These are phyloP conservation scores for Tachycineta bicolor DNA, from an alignment of 2,113 vertebrate genomes.

Conservation along the genomic window DNA sequence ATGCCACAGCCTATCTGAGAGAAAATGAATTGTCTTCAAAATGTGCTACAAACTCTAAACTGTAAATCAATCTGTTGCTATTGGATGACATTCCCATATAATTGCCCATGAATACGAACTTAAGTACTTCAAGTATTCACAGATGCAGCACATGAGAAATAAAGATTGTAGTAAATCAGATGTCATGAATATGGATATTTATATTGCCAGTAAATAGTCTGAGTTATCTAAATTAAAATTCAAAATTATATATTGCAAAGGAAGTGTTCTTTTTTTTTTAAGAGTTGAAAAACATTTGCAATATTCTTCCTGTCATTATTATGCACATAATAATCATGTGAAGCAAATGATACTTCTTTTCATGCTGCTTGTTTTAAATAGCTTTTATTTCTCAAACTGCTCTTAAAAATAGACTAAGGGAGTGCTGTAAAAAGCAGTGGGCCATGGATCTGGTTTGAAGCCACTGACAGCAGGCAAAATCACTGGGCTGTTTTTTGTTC, in stretches of 20 bases:
- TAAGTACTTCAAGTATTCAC: constrained; percentile 59
- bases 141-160: constrained; percentile 68
- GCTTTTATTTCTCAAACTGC: constrained; percentile 30
- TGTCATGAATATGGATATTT: constrained; percentile 73
- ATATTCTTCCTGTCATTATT: constrained; percentile 67
- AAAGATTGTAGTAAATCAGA: constrained; percentile 72
- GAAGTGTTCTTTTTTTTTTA: constrained; percentile 34
- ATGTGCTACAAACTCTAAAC: background rate
- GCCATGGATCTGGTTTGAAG: background rate
- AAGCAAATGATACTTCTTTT: constrained; percentile 54
- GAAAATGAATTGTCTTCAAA: background rate
- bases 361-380: constrained; percentile 59
- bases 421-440: constrained; percentile 19
- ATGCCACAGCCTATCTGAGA: background rate
- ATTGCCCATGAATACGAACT: constrained; percentile 58
- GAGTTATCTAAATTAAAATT: constrained; percentile 76
- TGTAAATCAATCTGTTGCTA: constrained; percentile 39
- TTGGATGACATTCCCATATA: constrained; percentile 25
- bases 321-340: constrained; percentile 64
- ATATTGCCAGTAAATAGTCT: constrained; percentile 70
- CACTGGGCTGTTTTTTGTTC: background rate
- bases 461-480: background rate
- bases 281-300: constrained; percentile 72
- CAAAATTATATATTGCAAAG: constrained; percentile 68
- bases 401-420: constrained; percentile 59